A percentile compares a stretch with the other conserved stretches of the same genome.
phyloP scores from a whole-genome alignment of 2,797 vertebrate genomes.

The Enteromius radiatus region DNA sequence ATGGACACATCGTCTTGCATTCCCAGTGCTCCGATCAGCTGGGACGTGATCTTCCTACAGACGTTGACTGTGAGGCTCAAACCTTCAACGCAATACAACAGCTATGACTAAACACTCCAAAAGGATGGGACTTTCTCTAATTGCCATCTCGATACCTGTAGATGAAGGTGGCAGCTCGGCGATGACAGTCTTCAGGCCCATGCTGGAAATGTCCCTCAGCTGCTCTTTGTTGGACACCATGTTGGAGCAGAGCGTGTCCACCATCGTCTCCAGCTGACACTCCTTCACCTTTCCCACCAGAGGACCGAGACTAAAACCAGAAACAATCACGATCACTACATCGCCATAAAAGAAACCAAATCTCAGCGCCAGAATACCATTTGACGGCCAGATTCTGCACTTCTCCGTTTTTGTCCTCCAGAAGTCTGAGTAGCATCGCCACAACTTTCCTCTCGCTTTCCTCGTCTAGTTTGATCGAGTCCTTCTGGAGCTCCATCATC shows the following conservation, averaged over 20 bases:
- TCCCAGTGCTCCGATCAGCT: conserved; percentile 89
- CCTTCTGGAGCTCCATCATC: conserved; percentile 96
- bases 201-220: conserved; percentile 93
- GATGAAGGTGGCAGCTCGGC: conserved; percentile 86
- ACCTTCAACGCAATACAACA: conserved; percentile 72
- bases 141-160: conserved; percentile 76
- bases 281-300: conserved; percentile 95
- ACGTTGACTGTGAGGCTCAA: conserved; percentile 85
- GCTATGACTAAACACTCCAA: neutral
- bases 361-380: conserved; percentile 77
- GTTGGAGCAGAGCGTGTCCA: conserved; percentile 91
- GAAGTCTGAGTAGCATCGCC: conserved; percentile 87
- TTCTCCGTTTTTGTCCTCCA: conserved; percentile 96
- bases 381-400: conserved; percentile 96
- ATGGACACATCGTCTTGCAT: conserved; percentile 92
- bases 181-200: conserved; percentile 94
- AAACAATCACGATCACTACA: neutral
- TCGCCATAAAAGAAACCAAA: neutral
- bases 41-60: conserved; percentile 92
- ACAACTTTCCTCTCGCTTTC: conserved; percentile 95
- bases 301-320: conserved; percentile 84
- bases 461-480: conserved; percentile 94
- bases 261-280: conserved; percentile 93
- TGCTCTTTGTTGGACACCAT: conserved; percentile 95
- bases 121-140: neutral